Percentiles rank a stretch among this genome's conserved stretches.
These are phyloP conservation scores for Oxycera nigricornis DNA, from an alignment of 2,888 invertebrate species.

Conservation along the genomic window DNA sequence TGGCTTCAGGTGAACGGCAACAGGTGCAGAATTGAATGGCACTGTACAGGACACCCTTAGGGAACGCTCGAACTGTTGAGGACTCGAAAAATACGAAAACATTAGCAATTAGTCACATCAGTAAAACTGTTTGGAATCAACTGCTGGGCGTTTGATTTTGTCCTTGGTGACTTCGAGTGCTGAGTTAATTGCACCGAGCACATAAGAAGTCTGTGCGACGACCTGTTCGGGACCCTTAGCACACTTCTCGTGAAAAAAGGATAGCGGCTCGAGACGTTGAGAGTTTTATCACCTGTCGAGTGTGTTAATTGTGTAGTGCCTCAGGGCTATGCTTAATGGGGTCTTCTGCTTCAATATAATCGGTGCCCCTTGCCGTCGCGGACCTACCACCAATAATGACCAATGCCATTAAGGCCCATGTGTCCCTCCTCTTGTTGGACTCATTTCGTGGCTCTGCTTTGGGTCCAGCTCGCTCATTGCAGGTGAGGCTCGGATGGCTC, in stretches of 20 bases:
- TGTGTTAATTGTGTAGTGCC: slow-evolving; percentile 22
- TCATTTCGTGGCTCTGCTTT: not conserved
- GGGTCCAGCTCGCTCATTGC: not conserved
- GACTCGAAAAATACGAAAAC: not conserved
- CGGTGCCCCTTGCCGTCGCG: not conserved
- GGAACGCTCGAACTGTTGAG: not conserved
- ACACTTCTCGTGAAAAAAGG: not conserved
- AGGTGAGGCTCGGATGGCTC: too few relatives aligned
- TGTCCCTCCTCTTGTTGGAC: not conserved
- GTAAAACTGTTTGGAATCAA: not conserved
- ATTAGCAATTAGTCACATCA: slow-evolving; percentile 17
- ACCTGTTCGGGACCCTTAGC: not conserved
- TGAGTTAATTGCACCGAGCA: not conserved
- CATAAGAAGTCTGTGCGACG: not conserved
- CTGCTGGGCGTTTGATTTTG: not conserved
- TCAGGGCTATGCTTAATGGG: slow-evolving; percentile 5
- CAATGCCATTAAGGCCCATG: not conserved
- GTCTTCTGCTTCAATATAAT: not conserved
- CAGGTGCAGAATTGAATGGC: not conserved
- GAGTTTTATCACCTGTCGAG: slow-evolving; percentile 27
- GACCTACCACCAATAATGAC: slow-evolving; percentile 1
- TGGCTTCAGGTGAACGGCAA: too few relatives aligned
- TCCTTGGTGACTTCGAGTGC: not conserved
- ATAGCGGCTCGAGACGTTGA: not conserved
- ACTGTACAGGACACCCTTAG: not conserved